Conservation (phyloP, 2,113 vertebrate species). For the Apteryx owenii region DNA sequence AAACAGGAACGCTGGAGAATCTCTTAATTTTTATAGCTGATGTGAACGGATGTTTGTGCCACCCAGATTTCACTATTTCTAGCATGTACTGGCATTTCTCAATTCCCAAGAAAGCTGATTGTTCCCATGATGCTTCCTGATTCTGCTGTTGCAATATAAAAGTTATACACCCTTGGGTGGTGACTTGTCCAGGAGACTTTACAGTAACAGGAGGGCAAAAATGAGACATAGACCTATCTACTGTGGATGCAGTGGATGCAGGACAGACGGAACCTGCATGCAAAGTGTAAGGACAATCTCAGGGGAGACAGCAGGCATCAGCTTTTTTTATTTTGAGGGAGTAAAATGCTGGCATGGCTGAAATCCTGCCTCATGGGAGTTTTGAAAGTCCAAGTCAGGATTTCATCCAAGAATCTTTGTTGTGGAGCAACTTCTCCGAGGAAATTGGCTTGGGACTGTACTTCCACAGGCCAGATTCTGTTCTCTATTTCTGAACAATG, state of each 20-base stretch:
- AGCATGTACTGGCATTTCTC: neutral
- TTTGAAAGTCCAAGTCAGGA: neutral
- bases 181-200: neutral
- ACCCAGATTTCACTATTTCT: neutral
- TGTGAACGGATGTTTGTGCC: neutral
- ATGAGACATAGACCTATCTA: neutral
- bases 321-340: neutral
- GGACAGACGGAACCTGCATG: neutral
- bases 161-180: neutral
- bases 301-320: neutral
- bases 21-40: neutral
- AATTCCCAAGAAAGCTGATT: neutral
- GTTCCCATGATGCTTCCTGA: neutral
- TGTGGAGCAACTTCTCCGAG: neutral
- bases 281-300: neutral
- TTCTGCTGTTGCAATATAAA: neutral
- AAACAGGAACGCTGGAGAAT: neutral
- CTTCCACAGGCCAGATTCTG: neutral
- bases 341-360: neutral
- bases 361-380: neutral
- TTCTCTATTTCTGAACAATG: neutral
- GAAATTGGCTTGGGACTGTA: neutral
- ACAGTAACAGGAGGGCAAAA: neutral
- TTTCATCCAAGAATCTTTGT: conserved; percentile 8
- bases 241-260: neutral